Evolutionary conservation across 2,113 vertebrate species (phyloP).

Genomic region (Phylloscopus trochilus): DNA sequence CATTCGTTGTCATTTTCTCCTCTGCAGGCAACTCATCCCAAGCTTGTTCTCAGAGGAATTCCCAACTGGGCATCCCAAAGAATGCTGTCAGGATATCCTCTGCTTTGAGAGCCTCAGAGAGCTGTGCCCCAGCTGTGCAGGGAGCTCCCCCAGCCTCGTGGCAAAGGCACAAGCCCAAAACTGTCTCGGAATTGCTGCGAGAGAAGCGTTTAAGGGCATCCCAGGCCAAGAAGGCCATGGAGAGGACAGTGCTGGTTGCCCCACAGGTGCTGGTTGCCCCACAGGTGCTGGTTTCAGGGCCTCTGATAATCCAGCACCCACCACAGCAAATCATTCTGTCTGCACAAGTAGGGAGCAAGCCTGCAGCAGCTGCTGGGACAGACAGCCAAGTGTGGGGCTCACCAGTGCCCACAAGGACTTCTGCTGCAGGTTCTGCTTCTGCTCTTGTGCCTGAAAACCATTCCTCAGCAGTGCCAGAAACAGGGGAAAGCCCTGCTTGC

Average conservation of each 20-base stretch:
- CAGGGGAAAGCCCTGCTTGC: background rate
- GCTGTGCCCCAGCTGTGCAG: accelerated
- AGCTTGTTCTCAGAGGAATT: background rate
- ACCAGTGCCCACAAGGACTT: background rate
- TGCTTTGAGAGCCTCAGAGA: background rate
- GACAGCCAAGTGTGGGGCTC: background rate
- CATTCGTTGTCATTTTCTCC: background rate
- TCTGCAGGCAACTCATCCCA: constrained; percentile 3
- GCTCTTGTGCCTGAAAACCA: background rate
- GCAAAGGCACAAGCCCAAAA: constrained; percentile 64
- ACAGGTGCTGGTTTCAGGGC: constrained; percentile 55
- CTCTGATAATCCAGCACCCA: constrained; percentile 49
- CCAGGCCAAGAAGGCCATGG: background rate
- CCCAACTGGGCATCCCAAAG: background rate
- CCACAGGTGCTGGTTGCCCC: constrained; percentile 52
- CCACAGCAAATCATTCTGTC: background rate
- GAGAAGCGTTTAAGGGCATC: constrained; percentile 62
- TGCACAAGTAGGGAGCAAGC: background rate
- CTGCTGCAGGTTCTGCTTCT: background rate
- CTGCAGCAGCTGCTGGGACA: background rate
- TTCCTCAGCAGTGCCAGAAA: background rate
- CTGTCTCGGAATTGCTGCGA: constrained; percentile 70
- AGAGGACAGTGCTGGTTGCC: background rate
- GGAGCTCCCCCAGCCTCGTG: background rate
- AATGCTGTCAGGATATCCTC: background rate